Base-by-base conservation (phyloP, 2,888 invertebrate species). In the Spisula subtruncata region DNA sequence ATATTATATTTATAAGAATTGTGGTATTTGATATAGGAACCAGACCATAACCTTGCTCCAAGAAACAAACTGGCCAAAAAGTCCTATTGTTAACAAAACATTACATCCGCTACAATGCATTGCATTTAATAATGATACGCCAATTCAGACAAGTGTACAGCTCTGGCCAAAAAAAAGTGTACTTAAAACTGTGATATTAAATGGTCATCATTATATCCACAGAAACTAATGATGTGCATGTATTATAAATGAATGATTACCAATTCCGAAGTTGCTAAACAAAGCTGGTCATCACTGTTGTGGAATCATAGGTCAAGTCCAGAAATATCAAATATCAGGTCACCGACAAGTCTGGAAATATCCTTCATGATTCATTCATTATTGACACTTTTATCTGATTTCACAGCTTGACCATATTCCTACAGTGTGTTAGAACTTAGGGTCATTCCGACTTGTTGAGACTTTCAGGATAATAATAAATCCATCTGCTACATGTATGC, bases 361-460 rank as follows among this genome's bases (percentile, higher is more conserved):
- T 10, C n/a, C 25, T n/a, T 20, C 60, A 66, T 66, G 20, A 25
- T n/a, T 66, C n/a, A 66, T 25, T 25, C 25, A 25, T 66, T 66
- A 66, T 66, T n/a, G 60, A 4, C 25, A 8, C n/a, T 66, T 66
- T 66, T 66, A 66, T 66, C 60, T 25, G 60, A 66, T 66, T 66
- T 66, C 60, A 66, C 60, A 66, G 60, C 25, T 10, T n/a, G 60
- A 66, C 60, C 25, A 66, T 20, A 66, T 66, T n/a, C 60, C 60
- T 25, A 66, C 12, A 66, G 60, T n/a, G n/a, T 25, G 41, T 5
- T 41, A 5, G 41, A 5, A 8, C 5, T 25, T 66, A 6, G 18
- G 60, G 60, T 66, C 60, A 66, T n/a, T 66, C 60, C n/a, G 60
- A 66, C 60, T 8, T 41, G 41, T 41, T 41, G 41, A 41, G 41